These are phyloP conservation scores for Cotesia chilonis DNA, from an alignment of 1,140 invertebrate genomes.

Conservation along the genomic window DNA sequence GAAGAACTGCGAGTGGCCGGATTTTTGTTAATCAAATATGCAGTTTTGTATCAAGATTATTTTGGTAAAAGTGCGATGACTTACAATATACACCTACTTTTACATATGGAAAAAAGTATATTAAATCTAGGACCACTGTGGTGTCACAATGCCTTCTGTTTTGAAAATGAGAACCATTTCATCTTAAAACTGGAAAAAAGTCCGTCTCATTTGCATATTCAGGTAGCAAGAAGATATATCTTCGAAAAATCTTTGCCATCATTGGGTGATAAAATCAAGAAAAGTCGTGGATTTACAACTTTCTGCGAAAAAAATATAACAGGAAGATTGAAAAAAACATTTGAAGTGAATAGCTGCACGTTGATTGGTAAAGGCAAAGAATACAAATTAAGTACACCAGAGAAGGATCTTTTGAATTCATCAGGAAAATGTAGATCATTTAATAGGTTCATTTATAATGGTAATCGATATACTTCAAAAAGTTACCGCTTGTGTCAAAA, in stretches of 20 bases:
- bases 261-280: conserved; percentile 3
- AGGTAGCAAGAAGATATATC: conserved; percentile 9
- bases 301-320: conserved; percentile 3
- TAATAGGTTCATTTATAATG: no score
- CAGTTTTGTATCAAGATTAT: conserved; percentile 5
- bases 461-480: no score
- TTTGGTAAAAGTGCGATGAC: conserved; percentile 14
- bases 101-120: conserved; percentile 19
- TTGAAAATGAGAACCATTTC: conserved; percentile 26
- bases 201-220: conserved; percentile 4
- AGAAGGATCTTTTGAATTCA: not conserved
- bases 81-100: not conserved
- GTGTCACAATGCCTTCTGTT: conserved; percentile 25
- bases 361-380: conserved; percentile 25
- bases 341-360: not conserved
- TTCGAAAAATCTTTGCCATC: not conserved
- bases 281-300: not conserved
- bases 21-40: conserved; percentile 14
- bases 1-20: not conserved
- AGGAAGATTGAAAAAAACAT: conserved; percentile 4
- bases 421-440: no score
- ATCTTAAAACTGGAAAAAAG: conserved; percentile 26
- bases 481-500: no score
- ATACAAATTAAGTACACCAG: conserved; percentile 15
- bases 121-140: conserved; percentile 21